phyloP scores from a whole-genome alignment of 2,113 vertebrate genomes.

The Gambusia holbrooki region DNA sequence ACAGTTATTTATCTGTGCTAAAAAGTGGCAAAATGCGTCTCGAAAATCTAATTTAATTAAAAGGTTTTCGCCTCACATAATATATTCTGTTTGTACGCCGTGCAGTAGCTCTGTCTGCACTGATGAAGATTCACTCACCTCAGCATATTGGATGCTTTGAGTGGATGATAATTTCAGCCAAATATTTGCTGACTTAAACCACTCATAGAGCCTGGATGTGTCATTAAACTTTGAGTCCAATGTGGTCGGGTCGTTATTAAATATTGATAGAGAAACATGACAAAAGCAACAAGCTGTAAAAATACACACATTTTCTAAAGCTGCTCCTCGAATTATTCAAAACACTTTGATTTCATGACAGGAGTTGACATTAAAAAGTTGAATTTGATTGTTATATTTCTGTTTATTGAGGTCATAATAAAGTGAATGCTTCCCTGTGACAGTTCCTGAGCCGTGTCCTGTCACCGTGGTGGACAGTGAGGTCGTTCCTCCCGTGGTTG shows the following conservation, averaged over 20 bases:
- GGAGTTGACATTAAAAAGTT: not conserved
- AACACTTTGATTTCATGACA: too few species aligned
- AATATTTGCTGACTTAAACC: not conserved
- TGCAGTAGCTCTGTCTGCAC: too few species aligned
- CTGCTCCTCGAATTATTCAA: too few species aligned
- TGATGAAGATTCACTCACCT: not conserved
- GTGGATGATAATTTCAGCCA: not conserved
- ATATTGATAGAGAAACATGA: not conserved
- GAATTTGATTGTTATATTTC: not conserved
- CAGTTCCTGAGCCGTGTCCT: constrained; percentile 83
- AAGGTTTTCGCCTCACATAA: too few species aligned
- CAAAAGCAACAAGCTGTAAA: not conserved
- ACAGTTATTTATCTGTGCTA: too few species aligned
- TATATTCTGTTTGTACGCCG: not conserved
- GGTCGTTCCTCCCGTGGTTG: constrained; percentile 78
- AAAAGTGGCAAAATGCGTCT: too few species aligned
- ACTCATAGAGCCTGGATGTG: not conserved
- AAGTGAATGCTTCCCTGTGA: not conserved
- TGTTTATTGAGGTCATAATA: not conserved
- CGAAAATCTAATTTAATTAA: too few species aligned
- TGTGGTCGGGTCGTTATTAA: not conserved
- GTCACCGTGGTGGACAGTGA: constrained; percentile 88
- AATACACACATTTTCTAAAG: too few species aligned
- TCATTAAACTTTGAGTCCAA: not conserved
- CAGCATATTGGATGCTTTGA: not conserved